Percentiles rank a stretch among this genome's conserved stretches.
phyloP scores from a whole-genome alignment of 2,113 vertebrate genomes.

The Calcarius ornatus region DNA sequence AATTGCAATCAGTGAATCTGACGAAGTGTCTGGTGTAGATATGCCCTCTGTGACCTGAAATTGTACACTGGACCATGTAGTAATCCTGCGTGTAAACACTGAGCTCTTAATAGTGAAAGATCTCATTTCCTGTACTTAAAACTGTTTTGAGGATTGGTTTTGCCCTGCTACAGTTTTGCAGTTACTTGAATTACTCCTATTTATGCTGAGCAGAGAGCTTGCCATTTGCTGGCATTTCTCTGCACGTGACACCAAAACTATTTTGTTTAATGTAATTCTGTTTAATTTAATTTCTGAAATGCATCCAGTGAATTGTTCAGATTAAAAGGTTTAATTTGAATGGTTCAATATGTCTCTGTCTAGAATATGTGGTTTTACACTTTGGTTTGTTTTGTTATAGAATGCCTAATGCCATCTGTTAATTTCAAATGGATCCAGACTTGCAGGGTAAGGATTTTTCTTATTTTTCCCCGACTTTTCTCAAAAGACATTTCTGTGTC shows the following conservation, averaged over 20 bases:
- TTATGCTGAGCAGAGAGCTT: not conserved
- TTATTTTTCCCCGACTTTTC: not conserved
- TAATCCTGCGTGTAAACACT: not conserved
- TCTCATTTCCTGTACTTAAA: not conserved
- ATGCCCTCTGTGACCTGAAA: not conserved
- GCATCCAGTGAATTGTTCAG: not conserved
- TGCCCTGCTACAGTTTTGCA: not conserved
- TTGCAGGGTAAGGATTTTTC: constrained; percentile 60
- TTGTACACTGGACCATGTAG: not conserved
- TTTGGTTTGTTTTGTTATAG: constrained; percentile 27
- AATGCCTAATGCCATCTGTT: not conserved
- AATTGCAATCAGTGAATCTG: not conserved
- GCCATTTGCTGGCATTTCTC: not conserved
- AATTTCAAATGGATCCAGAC: constrained; percentile 52
- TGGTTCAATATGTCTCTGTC: not conserved
- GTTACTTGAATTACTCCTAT: not conserved
- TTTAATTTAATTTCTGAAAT: not conserved
- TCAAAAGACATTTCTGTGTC: not conserved
- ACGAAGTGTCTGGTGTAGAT: not conserved
- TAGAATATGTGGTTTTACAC: not conserved
- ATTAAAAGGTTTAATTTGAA: constrained; percentile 22
- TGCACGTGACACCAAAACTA: not conserved
- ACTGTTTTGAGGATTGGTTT: not conserved
- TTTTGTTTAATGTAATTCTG: not conserved
- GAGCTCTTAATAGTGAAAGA: not conserved